Conservation (phyloP, 2,888 invertebrate species). For the Drosophila tanythrix region DNA sequence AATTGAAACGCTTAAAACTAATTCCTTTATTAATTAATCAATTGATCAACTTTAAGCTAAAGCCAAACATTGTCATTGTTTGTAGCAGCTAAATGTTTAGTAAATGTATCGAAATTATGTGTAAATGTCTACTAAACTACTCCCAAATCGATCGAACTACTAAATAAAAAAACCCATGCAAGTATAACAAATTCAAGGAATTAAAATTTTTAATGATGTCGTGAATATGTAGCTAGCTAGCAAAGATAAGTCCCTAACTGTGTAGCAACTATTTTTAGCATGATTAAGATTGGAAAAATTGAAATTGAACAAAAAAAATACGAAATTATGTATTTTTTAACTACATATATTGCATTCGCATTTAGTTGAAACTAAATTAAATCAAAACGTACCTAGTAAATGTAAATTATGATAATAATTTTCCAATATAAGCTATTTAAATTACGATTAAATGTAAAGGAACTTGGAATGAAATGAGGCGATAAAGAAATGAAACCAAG, state of each 20-base stretch:
- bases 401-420: slow-evolving; percentile 81
- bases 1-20: slow-evolving; percentile 76
- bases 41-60: slow-evolving; percentile 27
- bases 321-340: slow-evolving; percentile 46
- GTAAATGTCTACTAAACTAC: slow-evolving; percentile 55
- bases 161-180: slow-evolving; percentile 8
- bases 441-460: slow-evolving; percentile 36
- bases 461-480: slow-evolving; percentile 5
- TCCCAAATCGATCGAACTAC: slow-evolving; percentile 30
- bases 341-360: slow-evolving; percentile 49
- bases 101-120: slow-evolving; percentile 42
- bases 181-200: slow-evolving; percentile 22
- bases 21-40: slow-evolving; percentile 50
- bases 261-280: slow-evolving; percentile 47
- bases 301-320: slow-evolving; percentile 6
- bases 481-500: slow-evolving; percentile 10
- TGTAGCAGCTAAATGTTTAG: slow-evolving; percentile 61
- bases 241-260: slow-evolving; percentile 22
- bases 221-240: slow-evolving; percentile 42
- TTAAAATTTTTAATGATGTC: slow-evolving; percentile 8
- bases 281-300: slow-evolving; percentile 18
- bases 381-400: slow-evolving; percentile 81
- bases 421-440: slow-evolving; percentile 62
- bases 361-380: slow-evolving; percentile 69
- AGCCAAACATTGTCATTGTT: slow-evolving; percentile 28